A percentile compares a stretch with the other conserved stretches of the same genome.
These are phyloP conservation scores for Tachysurus vachellii DNA, from an alignment of 2,113 vertebrate genomes.

Conservation along the genomic window DNA sequence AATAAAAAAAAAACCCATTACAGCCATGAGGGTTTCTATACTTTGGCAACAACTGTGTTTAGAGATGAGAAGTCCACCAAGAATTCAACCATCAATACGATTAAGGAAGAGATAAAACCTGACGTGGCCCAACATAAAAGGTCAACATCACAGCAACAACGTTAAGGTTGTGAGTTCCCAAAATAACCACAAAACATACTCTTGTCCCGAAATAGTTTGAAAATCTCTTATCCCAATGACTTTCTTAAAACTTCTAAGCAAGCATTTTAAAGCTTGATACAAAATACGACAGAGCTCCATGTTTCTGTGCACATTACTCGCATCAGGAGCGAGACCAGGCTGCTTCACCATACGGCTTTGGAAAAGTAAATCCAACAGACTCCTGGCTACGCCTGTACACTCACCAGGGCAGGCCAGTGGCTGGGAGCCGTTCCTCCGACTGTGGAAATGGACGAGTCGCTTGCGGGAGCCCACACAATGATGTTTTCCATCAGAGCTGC, in stretches of 20 bases:
- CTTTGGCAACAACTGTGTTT: background rate
- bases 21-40: background rate
- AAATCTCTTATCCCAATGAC: background rate
- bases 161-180: background rate
- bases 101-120: background rate
- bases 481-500: conserved; percentile 89
- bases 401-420: conserved; percentile 93
- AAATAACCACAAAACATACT: background rate
- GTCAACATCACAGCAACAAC: background rate
- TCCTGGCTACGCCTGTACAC: conserved; percentile 54
- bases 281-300: background rate
- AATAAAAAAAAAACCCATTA: background rate
- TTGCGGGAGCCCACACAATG: conserved; percentile 87
- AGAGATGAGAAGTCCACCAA: background rate
- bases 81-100: background rate
- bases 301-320: background rate
- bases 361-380: background rate
- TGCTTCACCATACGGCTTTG: background rate
- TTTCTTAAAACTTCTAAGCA: no score
- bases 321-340: background rate
- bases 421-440: conserved; percentile 68
- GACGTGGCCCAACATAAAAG: background rate
- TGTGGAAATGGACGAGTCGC: conserved; percentile 71
- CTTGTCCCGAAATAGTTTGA: background rate
- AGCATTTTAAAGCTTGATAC: background rate